These are phyloP conservation scores for Brachionus koreanus DNA, from an alignment of 1,140 invertebrate genomes.

Conservation along the genomic window DNA sequence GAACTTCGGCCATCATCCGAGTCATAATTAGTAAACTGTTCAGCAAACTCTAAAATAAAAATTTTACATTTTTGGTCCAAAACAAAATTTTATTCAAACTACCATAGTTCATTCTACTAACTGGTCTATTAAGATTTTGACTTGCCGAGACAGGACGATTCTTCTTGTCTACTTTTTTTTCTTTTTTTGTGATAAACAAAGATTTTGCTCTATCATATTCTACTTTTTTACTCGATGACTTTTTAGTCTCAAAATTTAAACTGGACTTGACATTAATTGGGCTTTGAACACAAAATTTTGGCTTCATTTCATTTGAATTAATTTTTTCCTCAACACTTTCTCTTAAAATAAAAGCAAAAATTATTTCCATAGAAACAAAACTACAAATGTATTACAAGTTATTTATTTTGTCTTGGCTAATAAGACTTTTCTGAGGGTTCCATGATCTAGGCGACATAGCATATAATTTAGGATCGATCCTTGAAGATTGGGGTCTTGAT, in stretches of 20 bases:
- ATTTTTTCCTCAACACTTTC: background rate
- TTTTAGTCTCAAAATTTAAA: slow-evolving; percentile 14
- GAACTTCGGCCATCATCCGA: slow-evolving; percentile 34
- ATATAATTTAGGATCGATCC: background rate
- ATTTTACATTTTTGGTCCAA: background rate
- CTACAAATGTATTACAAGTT: background rate
- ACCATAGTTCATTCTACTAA: slow-evolving; percentile 6
- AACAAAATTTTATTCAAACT: background rate
- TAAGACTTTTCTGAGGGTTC: background rate
- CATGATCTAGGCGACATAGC: slow-evolving; percentile 12
- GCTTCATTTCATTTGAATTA: background rate
- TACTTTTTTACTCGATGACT: background rate
- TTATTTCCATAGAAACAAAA: background rate
- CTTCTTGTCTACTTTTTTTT: background rate
- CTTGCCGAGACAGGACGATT: background rate
- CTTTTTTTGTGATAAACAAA: background rate
- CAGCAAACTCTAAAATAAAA: slow-evolving; percentile 28
- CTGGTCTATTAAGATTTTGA: background rate
- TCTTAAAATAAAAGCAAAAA: background rate
- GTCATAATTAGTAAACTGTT: slow-evolving; percentile 33
- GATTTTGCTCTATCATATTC: slow-evolving; percentile 4
- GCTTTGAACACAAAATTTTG: background rate
- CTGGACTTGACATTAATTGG: background rate
- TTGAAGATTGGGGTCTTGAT: slow-evolving; percentile 11
- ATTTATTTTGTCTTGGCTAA: background rate